Percentiles rank a stretch among this genome's conserved stretches.
phyloP scores from a whole-genome alignment of 2,113 vertebrate genomes.

The Chaenogobius annularis region DNA sequence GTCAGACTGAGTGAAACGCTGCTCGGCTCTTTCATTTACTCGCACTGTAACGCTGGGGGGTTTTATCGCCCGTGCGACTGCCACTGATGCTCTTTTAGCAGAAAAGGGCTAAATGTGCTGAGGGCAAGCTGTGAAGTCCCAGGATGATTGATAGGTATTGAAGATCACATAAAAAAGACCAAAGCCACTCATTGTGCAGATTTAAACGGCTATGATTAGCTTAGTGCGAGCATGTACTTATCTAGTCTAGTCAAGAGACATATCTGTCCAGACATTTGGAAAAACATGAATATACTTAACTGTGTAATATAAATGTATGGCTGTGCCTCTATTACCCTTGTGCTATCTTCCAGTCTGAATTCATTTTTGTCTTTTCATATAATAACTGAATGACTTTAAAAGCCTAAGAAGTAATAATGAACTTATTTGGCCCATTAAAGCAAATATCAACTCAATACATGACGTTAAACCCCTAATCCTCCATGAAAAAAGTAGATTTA shows the following conservation, averaged over 20 bases:
- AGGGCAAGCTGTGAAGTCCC: not conserved
- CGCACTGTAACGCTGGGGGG: constrained; percentile 16
- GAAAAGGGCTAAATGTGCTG: not conserved
- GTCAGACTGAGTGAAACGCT: constrained; percentile 53
- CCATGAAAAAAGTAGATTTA: constrained; percentile 53
- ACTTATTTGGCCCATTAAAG: no score
- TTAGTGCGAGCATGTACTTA: constrained; percentile 27
- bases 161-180: not conserved
- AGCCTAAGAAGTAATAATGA: no score
- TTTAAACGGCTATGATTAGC: constrained; percentile 26
- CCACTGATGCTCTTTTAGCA: constrained; percentile 16
- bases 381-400: no score
- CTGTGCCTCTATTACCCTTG: no score
- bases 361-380: no score
- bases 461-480: constrained; percentile 34
- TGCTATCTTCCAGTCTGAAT: no score
- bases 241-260: constrained; percentile 21
- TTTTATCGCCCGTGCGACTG: constrained; percentile 19
- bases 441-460: no score
- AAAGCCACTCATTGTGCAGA: constrained; percentile 29
- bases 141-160: constrained; percentile 3
- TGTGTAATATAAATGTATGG: not conserved
- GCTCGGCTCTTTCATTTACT: constrained; percentile 43
- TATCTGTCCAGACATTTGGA: not conserved
- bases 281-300: not conserved